Evolutionary conservation across 2,888 invertebrate genomes (phyloP), one percentile per base, ranked within the genome.

Genomic region (Sminthurinus aureus): DNA sequence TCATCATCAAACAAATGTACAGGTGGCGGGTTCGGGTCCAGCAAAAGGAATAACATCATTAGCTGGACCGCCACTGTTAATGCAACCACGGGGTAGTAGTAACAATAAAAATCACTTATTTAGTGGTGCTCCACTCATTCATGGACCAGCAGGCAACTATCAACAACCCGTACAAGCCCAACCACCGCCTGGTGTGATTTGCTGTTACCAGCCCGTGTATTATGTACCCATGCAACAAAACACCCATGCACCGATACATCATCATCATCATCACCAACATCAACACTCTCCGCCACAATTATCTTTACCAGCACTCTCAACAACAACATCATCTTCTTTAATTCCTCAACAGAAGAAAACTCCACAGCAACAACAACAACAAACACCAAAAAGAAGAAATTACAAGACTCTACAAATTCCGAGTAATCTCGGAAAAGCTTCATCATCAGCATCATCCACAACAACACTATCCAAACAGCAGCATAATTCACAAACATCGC

Each of bases 171-270:
- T 74, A 13, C 52, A 18, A 64, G 24, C 52, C 15, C 38, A 22
- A 20, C 74, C 71, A 51, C 81, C 79, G 3, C 71, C 84, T 0
- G 84, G 83, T 26, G 64, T 85, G 0, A 81, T 85, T 38, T 83
- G 83, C 51, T 83, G 85, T 66, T 85, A 81, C 52, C 85, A 85
- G 26, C 85, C 85, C 15, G 71, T 85, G 18, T 85, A 85, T 75
- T 85, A 85, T 69, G 73, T 85, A 9, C 83, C 85, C 0, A 81
- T 74, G 80, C 71, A 71, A 58, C 80, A 50, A 15, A 15, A 9
- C 13, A n/a, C 0, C 6, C 50, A 6, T 50, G 50, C 50, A 50
- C 38, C 50, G 18, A 51, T 75, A 11, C 75, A 75, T n/a, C 52
- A 73, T 51, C 73, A 26, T 11, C 4, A n/a, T 50, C 38, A 38